phyloP scores from a whole-genome alignment of 2,888 invertebrate species.

The Ennomos quercinarius region DNA sequence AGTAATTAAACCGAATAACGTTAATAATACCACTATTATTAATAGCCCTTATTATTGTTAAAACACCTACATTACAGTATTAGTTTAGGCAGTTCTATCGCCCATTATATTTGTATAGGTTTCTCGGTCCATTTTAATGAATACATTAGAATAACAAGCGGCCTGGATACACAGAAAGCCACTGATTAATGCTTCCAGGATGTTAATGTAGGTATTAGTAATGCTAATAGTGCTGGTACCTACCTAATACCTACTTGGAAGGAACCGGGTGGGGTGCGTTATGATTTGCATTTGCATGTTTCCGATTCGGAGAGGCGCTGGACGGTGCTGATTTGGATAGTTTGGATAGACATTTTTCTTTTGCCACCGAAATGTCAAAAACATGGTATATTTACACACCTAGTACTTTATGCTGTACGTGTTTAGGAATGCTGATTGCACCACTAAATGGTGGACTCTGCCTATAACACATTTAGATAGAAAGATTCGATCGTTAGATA shows the following conservation, averaged over 20 bases:
- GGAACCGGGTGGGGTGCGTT: neutral
- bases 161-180: constrained; percentile 10
- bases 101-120: constrained; percentile 36
- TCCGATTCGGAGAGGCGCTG: no score
- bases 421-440: no score
- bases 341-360: no score
- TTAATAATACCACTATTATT: constrained; percentile 6
- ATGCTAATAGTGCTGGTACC: constrained; percentile 19
- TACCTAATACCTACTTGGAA: neutral
- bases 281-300: no score
- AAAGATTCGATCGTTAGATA: no score
- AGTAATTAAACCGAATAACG: no score
- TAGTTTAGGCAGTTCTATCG: constrained; percentile 28
- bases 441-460: no score
- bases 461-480: no score
- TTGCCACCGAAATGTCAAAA: no score
- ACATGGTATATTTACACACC: no score
- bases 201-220: constrained; percentile 32
- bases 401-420: no score
- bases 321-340: no score
- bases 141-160: constrained; percentile 38
- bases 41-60: constrained; percentile 10
- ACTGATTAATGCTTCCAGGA: constrained; percentile 37
- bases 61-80: constrained; percentile 19
- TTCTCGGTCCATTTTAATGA: constrained; percentile 38